Base-by-base conservation (phyloP, 2,113 vertebrate genomes). In the Tachysurus vachellii region DNA sequence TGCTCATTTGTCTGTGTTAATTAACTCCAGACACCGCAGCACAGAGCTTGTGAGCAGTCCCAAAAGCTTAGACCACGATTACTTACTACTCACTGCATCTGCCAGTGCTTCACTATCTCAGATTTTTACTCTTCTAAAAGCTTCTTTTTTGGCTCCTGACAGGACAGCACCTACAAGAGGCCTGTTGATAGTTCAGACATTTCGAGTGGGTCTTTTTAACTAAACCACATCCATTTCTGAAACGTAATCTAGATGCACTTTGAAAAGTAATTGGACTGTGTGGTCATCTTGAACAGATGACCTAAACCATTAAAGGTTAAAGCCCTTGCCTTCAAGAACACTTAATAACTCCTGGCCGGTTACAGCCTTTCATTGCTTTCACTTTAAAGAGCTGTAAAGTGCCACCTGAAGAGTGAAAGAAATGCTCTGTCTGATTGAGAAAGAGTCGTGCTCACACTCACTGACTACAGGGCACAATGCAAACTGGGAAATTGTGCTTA, bases 401-500 rank as follows among this genome's bases (percentile, higher is more conserved):
- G 89, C 88, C 90, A 87, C 90, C 88, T 88, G 76, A 89, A 84
- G 84, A 79, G 88, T 89, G 71, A 90, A 91, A 90, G 90, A 83
- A 88, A 88, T 88, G 83, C 87, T 28, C 81, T 87, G 89, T 87
- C 89, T 85, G 87, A 88, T 31, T 87, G 83, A 89, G 82, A 90
- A 90, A 90, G 84, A 88, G 86, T 87, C 84, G 57, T 44, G 71
- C 87, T 88, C 91, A 86, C 86, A 87, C 87, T 86, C 83, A 47
- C 79, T 87, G 83, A 71, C 89, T 85, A 87, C 80, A 53, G 85
- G 87, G 91, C 91, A 89, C 92, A 92, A 93, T 93, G 91, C 88
- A 90, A 92, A 92, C 94, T 92, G 92, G 92, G 92, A 93, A 94
- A 94, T 87, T 66, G 91, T 82, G 87, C 85, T 91, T 87, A 94